Evolutionary conservation across 2,113 vertebrate species (phyloP).

Genomic region (Perca schrenkii): DNA sequence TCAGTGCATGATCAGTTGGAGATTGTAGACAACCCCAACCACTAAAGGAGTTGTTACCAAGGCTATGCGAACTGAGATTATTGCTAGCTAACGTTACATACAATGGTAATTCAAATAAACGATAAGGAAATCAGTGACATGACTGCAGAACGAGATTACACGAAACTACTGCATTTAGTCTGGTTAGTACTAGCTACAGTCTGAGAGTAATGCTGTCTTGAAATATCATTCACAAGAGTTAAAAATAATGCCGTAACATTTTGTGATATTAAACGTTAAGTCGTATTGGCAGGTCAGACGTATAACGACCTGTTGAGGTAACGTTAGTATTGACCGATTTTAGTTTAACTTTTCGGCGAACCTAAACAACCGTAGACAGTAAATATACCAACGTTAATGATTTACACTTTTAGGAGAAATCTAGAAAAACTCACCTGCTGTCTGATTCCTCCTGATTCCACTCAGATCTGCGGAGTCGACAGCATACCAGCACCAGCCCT

Average conservation of each 20-base stretch:
- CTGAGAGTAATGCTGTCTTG: too few species aligned
- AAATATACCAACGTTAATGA: background rate
- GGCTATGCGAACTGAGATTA: background rate
- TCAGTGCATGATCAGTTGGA: background rate
- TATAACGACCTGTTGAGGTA: slow-evolving; percentile 5
- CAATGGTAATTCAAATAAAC: too few species aligned
- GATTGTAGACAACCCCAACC: background rate
- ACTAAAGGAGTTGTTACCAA: background rate
- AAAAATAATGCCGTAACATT: background rate
- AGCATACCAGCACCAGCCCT: too few species aligned
- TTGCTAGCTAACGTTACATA: too few species aligned
- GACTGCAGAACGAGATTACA: background rate
- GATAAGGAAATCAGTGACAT: background rate
- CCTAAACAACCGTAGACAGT: background rate
- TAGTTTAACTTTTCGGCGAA: background rate
- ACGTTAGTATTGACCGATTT: background rate
- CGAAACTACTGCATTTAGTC: background rate
- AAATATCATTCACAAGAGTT: background rate
- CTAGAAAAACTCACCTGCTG: slow-evolving; percentile 16
- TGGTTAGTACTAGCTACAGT: background rate
- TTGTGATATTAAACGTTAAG: background rate
- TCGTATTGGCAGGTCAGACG: background rate
- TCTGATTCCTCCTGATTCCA: fast-evolving
- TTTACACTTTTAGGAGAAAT: fast-evolving
- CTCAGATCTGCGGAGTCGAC: background rate